Percentiles rank a stretch among this genome's conserved stretches.
phyloP scores from a whole-genome alignment of 2,113 vertebrate genomes.

The Platanista minor region DNA sequence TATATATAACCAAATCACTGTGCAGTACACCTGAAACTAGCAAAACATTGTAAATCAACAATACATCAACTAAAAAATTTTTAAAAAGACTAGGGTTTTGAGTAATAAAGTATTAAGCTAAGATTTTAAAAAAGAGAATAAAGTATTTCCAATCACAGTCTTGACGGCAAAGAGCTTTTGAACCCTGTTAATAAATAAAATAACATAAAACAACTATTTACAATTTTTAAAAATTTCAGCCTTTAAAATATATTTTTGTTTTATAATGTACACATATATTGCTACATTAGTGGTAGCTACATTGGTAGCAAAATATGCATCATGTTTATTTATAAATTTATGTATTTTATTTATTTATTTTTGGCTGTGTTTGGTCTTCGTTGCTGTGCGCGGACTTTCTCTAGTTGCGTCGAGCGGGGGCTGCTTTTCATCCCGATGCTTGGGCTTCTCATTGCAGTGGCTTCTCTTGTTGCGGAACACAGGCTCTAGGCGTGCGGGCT shows the following conservation, averaged over 20 bases:
- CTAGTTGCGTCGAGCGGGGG: too few species aligned
- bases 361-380: too few species aligned
- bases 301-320: neutral
- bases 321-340: neutral
- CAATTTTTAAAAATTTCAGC: neutral
- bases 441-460: too few species aligned
- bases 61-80: too few species aligned
- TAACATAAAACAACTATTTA: neutral
- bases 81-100: neutral
- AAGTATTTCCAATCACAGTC: neutral
- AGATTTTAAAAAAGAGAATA: neutral
- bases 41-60: too few species aligned
- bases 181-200: neutral
- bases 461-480: too few species aligned
- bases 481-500: too few species aligned
- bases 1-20: too few species aligned
- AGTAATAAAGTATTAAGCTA: neutral
- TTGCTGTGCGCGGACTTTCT: too few species aligned
- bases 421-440: too few species aligned
- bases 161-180: neutral
- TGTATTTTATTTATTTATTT: too few species aligned
- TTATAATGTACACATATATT: neutral
- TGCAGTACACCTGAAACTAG: too few species aligned
- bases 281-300: neutral
- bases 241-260: neutral